Conservation (phyloP, 2,797 vertebrate species). For the Graptemys geographica region DNA sequence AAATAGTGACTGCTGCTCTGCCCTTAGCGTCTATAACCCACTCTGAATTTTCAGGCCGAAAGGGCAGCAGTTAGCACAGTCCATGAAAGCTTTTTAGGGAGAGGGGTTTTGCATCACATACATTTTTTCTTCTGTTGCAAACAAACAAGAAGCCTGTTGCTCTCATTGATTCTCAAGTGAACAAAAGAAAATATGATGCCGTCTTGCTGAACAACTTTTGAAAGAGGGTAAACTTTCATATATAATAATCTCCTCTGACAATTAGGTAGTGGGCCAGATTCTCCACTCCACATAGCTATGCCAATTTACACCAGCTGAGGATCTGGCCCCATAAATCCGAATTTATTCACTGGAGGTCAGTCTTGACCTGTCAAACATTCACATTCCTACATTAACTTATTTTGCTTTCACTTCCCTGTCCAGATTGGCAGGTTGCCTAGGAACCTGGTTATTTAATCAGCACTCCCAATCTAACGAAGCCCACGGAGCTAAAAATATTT, state of each 20-base stretch:
- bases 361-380: not conserved
- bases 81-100: conserved; percentile 27
- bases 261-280: not conserved
- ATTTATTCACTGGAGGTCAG: not conserved
- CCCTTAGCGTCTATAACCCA: conserved; percentile 21
- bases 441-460: not conserved
- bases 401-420: not conserved
- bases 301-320: not conserved
- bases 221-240: not conserved
- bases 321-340: not conserved
- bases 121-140: conserved; percentile 7
- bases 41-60: conserved; percentile 40
- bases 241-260: not conserved
- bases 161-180: not conserved
- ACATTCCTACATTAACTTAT: conserved; percentile 1
- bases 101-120: not conserved
- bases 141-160: not conserved
- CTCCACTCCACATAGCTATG: not conserved
- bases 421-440: not conserved
- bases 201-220: not conserved
- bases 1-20: conserved; percentile 31
- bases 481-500: not conserved
- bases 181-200: not conserved
- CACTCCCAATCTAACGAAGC: not conserved
- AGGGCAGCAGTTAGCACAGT: conserved; percentile 35